A percentile compares a stretch with the other conserved stretches of the same genome.
phyloP scores from a whole-genome alignment of 2,797 vertebrate genomes.

The Philypnodon macrostomus region DNA sequence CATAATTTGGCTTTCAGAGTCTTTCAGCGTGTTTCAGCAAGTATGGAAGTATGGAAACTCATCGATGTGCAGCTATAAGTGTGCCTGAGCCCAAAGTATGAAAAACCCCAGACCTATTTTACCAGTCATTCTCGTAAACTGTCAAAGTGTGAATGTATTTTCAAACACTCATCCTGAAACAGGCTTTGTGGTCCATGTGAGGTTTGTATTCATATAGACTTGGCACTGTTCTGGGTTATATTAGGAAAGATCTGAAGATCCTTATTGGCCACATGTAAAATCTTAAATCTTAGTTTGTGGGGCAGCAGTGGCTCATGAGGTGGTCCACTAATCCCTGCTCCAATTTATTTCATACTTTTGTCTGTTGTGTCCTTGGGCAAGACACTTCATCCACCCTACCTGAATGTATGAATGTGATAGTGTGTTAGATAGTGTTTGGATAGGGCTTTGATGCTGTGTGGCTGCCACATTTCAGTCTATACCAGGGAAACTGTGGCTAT shows the following conservation, averaged over 20 bases:
- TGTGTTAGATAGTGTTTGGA: too few relatives aligned
- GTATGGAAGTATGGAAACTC: neutral
- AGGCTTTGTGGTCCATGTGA: slow-evolving; percentile 35
- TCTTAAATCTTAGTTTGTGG: too few relatives aligned
- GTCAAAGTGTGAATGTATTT: slow-evolving; percentile 42
- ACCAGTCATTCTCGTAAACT: slow-evolving; percentile 24
- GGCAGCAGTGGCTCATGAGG: too few relatives aligned
- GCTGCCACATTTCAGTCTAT: too few relatives aligned
- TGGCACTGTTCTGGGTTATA: slow-evolving; percentile 31
- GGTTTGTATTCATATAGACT: slow-evolving; percentile 31
- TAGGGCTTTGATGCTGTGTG: too few relatives aligned
- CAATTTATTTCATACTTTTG: too few relatives aligned
- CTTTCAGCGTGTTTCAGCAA: slow-evolving; percentile 11
- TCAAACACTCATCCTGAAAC: slow-evolving; percentile 36
- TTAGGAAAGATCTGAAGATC: slow-evolving; percentile 12
- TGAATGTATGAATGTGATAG: too few relatives aligned
- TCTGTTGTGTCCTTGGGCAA: too few relatives aligned
- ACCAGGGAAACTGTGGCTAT: too few relatives aligned
- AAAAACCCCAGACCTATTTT: slow-evolving; percentile 15
- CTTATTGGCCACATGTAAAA: neutral
- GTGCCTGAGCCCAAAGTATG: too few relatives aligned
- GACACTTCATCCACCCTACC: too few relatives aligned
- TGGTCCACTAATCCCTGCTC: too few relatives aligned
- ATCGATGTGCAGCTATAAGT: neutral
- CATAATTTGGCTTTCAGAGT: slow-evolving; percentile 60